These are phyloP conservation scores for Scylla paramamosain DNA, from an alignment of 1,140 invertebrate species.

Conservation along the genomic window DNA sequence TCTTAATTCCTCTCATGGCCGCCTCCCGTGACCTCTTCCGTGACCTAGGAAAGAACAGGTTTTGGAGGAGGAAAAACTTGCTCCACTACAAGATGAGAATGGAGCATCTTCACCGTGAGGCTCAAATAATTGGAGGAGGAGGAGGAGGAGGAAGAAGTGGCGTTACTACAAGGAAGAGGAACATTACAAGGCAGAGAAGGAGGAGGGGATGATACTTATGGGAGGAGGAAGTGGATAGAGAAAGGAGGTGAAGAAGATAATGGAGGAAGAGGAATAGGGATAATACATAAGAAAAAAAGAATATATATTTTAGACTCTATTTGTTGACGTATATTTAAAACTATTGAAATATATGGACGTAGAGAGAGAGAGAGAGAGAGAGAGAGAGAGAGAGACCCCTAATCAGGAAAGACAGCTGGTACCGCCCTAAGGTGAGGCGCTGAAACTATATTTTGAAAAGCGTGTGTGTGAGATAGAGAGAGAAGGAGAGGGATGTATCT, in stretches of 20 bases:
- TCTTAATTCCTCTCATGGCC: background rate
- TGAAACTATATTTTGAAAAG: constrained; percentile 10
- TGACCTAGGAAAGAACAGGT: background rate
- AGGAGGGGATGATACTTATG: too few species aligned
- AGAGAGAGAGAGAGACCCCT: background rate
- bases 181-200: too few species aligned
- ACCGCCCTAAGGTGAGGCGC: background rate
- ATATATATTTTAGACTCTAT: too few species aligned
- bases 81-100: background rate
- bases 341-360: too few species aligned
- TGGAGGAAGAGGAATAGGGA: background rate
- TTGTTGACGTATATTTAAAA: too few species aligned
- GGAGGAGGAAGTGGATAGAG: background rate
- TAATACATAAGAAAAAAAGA: background rate
- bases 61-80: background rate
- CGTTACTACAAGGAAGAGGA: too few species aligned
- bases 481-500: background rate
- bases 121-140: background rate
- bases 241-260: too few species aligned
- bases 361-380: background rate
- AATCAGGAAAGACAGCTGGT: background rate
- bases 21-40: background rate
- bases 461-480: background rate
- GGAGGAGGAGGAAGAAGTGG: background rate
- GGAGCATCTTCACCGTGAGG: background rate